Base-by-base conservation (phyloP, 2,113 vertebrate genomes). In the Clarias magur region DNA sequence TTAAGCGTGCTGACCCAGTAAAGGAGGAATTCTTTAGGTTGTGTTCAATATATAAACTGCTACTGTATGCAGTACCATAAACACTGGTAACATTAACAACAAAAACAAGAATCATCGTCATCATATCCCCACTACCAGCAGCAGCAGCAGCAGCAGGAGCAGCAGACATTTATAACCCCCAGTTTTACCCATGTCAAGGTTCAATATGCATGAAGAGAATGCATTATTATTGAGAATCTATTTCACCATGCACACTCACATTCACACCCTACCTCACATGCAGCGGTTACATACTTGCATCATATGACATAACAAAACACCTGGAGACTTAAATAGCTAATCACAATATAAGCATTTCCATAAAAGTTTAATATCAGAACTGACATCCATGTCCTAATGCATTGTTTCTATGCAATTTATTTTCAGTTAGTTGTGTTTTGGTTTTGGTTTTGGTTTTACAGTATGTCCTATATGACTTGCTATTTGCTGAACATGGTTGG, bases 1-100 rank as follows among this genome's bases (percentile, higher is more conserved):
- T 80, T 70, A 19, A 67, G 62, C 63, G 19, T 75, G 48, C 57
- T 87, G 82, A 86, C 53, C 59, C 42, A 11, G 11, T 65, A 78
- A 73, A 42, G 23, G 23, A n/a, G 25, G 8, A 67, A 68, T 53
- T 56, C 42, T 79, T 30, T 79, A 65, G 23, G 34, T 48, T n/a
- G 27, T 30, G 34, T 68, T 62, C 54, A 34, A 30, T 1, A 75
- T 23, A 38, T 23, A 10, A 34, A 85, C 15, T 42, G 30, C 34
- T 48, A 60, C 48, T 88, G 48, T 48, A 48, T 48, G 53, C 1
- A 25, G 4, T 53, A 76, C 21, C 53, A 76, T 48, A 53, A 15
- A n/a, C 12, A 75, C 72, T 53, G 9, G 48, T 25, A 75, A 53
- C 16, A 38, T 27, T 4, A 30, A 67, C 4, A 27, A 34, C 5